Base-by-base conservation (phyloP, 1,140 invertebrate genomes). In the Anagrus nilaparvatae region DNA sequence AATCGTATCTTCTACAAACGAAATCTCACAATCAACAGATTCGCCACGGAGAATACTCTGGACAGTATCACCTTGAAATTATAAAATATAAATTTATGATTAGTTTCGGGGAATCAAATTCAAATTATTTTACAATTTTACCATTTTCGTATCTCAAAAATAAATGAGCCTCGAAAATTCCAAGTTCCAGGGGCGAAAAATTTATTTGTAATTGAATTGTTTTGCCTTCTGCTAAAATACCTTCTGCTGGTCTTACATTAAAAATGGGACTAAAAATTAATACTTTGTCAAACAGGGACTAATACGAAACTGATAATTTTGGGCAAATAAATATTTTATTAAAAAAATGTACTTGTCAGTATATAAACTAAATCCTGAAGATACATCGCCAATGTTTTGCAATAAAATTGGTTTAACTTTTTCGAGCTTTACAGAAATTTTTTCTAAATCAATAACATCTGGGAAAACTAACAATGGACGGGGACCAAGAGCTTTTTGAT, bases 391-490 rank as follows among this genome's bases (percentile, higher is more conserved):
- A 13, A 63, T 43, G 44, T 74, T 74, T 32, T 53, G 54, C 8
- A 72, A 49, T 0, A 62, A 40, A 27, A 71, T 45, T 1, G 53
- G 48, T 38, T 61, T 61, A 17, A 55, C 51, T 2, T 61, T 56
- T 5, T 40, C 2, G 13, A 71, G 53, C 44, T 68, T 71, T 0
- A 72, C 60, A 3, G 63, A 57, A 21, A 61, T 63, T 1, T 43
- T 36, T 12, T 59, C 60, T 24, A 73, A 32, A 8, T 54, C 43
- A n/a, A 74, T 61, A 6, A 38, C 27, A 53, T 74, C 72, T 2
- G 72, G 71, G 32, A 72, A 54, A 41, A 71, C 60, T 4, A 73
- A 45, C 8, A 73, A 42, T 4, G 67, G 58, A 44, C 65, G 52
- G 5, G 60, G 52, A 3, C 66, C 64, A 18, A 72, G 54, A 4